Conservation (phyloP, 2,797 vertebrate species). For the Ptychadena robeensis region DNA sequence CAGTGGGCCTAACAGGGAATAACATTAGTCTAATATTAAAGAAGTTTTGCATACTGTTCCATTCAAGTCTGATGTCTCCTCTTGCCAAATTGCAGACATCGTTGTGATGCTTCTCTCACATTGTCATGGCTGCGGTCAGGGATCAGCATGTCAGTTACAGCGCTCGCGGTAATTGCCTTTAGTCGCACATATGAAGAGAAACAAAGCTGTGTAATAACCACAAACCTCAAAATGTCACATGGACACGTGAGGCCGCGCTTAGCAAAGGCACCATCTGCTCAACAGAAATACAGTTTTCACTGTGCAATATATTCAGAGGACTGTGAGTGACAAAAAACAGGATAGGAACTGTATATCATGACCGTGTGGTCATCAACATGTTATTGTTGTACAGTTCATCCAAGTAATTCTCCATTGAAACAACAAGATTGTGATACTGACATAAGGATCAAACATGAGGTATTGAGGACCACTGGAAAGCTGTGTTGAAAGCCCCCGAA, state of each 20-base stretch:
- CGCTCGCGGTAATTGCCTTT: constrained; percentile 20
- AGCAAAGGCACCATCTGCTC: constrained; percentile 44
- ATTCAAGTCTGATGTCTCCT: not conserved
- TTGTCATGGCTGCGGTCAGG: constrained; percentile 19
- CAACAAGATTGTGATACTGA: too few relatives aligned
- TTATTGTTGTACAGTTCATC: too few relatives aligned
- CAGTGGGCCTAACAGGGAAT: too few relatives aligned
- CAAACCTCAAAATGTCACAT: constrained; percentile 57
- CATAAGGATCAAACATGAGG: too few relatives aligned
- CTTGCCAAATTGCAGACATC: not conserved
- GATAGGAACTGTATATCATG: not conserved
- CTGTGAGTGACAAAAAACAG: not conserved
- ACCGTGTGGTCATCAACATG: too few relatives aligned
- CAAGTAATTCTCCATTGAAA: too few relatives aligned
- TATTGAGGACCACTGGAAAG: too few relatives aligned
- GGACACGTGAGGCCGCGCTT: constrained; percentile 50
- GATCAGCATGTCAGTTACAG: constrained; percentile 44
- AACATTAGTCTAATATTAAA: too few relatives aligned
- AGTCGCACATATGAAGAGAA: constrained; percentile 28
- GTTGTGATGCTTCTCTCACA: not conserved
- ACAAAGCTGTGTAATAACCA: constrained; percentile 43
- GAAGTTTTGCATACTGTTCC: not conserved
- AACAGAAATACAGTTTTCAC: constrained; percentile 45
- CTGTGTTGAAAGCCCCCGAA: too few relatives aligned
- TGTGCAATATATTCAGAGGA: constrained; percentile 23